Evolutionary conservation across 2,888 invertebrate species (phyloP).

Genomic region (Dolichomitus sp.): DNA sequence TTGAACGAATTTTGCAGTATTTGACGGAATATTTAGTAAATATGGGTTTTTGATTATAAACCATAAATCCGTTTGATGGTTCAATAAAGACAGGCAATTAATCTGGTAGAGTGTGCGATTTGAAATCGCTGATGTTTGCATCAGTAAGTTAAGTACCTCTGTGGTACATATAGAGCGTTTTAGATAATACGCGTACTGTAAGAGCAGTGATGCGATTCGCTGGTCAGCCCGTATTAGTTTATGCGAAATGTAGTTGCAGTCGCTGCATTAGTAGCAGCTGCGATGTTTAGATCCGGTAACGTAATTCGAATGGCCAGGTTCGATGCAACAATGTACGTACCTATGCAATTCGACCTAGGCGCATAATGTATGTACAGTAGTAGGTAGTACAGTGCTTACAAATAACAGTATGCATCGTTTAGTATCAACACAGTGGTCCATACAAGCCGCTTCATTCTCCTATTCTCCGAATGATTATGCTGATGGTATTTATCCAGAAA

Average conservation of each 20-base stretch:
- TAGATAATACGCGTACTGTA: constrained; percentile 37
- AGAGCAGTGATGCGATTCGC: constrained; percentile 45
- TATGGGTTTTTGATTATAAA: not conserved
- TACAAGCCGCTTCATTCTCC: constrained; percentile 35
- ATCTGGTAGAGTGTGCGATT: constrained; percentile 32
- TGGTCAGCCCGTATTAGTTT: constrained; percentile 55
- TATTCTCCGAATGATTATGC: constrained; percentile 47
- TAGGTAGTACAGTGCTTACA: constrained; percentile 3
- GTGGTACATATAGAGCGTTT: constrained; percentile 23
- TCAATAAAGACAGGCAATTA: constrained; percentile 24
- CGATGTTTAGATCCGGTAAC: constrained; percentile 57
- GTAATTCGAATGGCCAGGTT: constrained; percentile 47
- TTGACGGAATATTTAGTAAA: not conserved
- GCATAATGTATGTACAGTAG: constrained; percentile 37
- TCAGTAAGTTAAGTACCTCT: constrained; percentile 37
- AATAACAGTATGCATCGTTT: constrained; percentile 54
- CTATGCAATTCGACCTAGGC: constrained; percentile 22
- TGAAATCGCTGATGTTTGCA: constrained; percentile 41
- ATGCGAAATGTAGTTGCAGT: constrained; percentile 52
- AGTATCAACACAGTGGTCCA: constrained; percentile 26
- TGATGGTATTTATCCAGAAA: constrained; percentile 38
- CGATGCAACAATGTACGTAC: constrained; percentile 17
- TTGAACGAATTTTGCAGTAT: not conserved
- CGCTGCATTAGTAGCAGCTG: constrained; percentile 44
- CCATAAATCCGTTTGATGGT: not conserved